phyloP scores from a whole-genome alignment of 2,113 vertebrate genomes.

The Mesoclemmys tuberculata region DNA sequence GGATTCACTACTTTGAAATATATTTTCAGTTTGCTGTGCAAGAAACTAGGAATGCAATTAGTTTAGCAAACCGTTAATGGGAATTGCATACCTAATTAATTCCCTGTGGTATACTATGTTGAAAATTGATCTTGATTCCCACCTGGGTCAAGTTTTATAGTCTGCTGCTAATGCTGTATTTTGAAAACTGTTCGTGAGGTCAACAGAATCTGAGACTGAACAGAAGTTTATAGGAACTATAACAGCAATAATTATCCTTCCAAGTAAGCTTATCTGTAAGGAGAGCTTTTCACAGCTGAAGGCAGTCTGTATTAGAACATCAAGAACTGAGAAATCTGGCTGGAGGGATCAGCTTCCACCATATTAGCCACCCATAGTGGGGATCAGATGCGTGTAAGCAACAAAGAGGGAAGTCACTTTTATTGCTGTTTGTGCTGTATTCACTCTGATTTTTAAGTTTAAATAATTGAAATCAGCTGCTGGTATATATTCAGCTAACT shows the following conservation, averaged over 20 bases:
- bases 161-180: background rate
- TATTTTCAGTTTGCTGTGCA: background rate
- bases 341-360: background rate
- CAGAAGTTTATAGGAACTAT: background rate
- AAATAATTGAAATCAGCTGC: background rate
- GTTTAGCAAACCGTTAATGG: background rate
- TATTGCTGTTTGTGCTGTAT: background rate
- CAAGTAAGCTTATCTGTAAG: background rate
- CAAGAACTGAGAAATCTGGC: background rate
- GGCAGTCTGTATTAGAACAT: background rate
- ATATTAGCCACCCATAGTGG: background rate
- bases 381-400: background rate
- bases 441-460: background rate
- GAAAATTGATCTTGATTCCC: slow-evolving; percentile 9
- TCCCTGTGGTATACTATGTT: background rate
- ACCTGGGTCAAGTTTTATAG: background rate
- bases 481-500: background rate
- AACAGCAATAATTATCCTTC: background rate
- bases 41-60: slow-evolving; percentile 5
- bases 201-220: background rate
- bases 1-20: background rate
- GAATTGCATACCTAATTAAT: slow-evolving; percentile 29
- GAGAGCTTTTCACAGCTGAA: background rate
- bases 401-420: background rate
- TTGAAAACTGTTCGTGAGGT: background rate